phyloP scores from a whole-genome alignment of 2,113 vertebrate genomes.

The Sphyrna mokarran region DNA sequence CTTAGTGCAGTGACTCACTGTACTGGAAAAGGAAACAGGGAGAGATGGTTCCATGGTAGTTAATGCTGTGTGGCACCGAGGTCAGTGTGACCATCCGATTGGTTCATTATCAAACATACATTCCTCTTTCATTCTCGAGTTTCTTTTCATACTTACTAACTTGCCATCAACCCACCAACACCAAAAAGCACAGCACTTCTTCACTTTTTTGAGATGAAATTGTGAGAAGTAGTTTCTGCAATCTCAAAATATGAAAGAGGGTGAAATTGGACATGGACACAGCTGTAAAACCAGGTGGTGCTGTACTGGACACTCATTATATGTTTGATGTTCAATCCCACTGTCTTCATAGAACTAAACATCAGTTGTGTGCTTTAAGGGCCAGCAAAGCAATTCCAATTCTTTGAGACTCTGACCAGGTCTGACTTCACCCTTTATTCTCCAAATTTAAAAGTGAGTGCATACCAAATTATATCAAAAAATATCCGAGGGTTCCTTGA shows the following conservation, averaged over 20 bases:
- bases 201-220: not conserved
- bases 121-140: not conserved
- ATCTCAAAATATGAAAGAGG: not conserved
- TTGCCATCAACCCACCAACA: not conserved
- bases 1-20: not conserved
- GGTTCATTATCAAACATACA: not conserved
- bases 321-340: not conserved
- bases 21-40: not conserved
- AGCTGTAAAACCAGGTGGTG: not conserved
- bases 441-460: not conserved
- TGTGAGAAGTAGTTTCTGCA: not conserved
- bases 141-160: not conserved
- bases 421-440: not conserved
- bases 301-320: not conserved
- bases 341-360: not conserved
- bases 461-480: not conserved
- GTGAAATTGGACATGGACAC: not conserved
- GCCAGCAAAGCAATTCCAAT: not conserved
- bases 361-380: not conserved
- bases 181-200: not conserved
- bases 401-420: not conserved
- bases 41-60: not conserved
- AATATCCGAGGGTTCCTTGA: not conserved
- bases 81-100: not conserved
- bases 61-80: not conserved